Conservation (phyloP, 2,888 invertebrate species). For the Hyposoter dolosus region DNA sequence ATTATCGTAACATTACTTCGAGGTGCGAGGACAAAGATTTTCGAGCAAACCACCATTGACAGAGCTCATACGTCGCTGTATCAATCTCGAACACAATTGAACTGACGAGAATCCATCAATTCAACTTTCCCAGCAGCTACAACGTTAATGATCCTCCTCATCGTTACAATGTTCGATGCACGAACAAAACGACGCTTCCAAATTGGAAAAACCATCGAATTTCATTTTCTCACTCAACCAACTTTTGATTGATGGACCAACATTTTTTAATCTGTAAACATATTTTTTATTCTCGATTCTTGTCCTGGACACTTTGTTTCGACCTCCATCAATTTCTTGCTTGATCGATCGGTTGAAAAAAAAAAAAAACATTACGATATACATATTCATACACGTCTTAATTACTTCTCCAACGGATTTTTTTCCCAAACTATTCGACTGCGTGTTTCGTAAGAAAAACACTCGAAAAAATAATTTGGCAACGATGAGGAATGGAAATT, state of each 20-base stretch:
- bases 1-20: slow-evolving; percentile 22
- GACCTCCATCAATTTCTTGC: neutral
- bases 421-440: neutral
- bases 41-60: slow-evolving; percentile 1
- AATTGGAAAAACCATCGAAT: slow-evolving; percentile 33
- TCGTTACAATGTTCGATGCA: slow-evolving; percentile 41
- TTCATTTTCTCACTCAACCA: slow-evolving; percentile 22
- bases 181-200: neutral
- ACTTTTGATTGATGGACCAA: slow-evolving; percentile 37
- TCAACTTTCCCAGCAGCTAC: slow-evolving; percentile 28
- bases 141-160: slow-evolving; percentile 40
- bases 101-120: slow-evolving; percentile 52
- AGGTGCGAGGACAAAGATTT: slow-evolving; percentile 37
- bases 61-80: slow-evolving; percentile 30
- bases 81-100: slow-evolving; percentile 47
- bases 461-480: neutral
- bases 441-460: neutral
- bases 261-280: neutral
- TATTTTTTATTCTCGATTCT: neutral
- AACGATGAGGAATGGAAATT: neutral
- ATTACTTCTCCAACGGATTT: neutral
- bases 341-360: neutral
- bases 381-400: slow-evolving; percentile 8
- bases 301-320: slow-evolving; percentile 1
- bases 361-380: neutral